Percentiles rank a stretch among this genome's conserved stretches.
Conservation (phyloP, 2,888 invertebrate species). For the Drosophila eohydei region DNA sequence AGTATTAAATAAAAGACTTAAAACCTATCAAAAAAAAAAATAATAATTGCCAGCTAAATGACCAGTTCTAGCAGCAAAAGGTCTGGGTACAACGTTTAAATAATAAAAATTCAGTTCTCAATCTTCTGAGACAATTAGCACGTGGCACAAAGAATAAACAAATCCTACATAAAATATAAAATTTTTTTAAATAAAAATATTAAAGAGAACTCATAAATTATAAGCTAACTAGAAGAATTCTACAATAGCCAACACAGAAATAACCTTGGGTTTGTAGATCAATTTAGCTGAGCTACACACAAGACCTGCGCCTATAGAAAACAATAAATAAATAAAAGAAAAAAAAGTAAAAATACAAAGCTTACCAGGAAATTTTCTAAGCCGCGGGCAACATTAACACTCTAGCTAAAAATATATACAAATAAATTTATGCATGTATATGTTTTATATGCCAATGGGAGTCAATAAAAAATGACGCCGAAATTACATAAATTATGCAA, state of each 20-base stretch:
- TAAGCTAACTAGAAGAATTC: constrained; percentile 13
- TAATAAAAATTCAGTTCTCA: background rate
- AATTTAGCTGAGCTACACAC: constrained; percentile 8
- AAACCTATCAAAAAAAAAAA: too few relatives aligned
- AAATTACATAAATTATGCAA: constrained; percentile 73
- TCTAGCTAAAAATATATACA: constrained; percentile 17
- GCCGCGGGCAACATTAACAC: constrained; percentile 22
- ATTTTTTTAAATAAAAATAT: background rate
- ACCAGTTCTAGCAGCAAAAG: background rate
- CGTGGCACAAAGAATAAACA: background rate
- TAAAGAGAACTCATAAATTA: constrained; percentile 7
- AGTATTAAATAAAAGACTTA: too few relatives aligned
- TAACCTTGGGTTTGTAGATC: constrained; percentile 13
- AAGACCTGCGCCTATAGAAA: background rate
- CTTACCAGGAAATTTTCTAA: constrained; percentile 11
- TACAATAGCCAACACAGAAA: constrained; percentile 23
- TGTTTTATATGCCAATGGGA: constrained; percentile 32
- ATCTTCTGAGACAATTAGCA: background rate
- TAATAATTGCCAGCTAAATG: background rate
- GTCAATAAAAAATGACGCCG: constrained; percentile 45
- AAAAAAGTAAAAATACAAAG: constrained; percentile 5
- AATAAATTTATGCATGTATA: background rate
- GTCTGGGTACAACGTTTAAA: background rate
- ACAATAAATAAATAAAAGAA: constrained; percentile 3
- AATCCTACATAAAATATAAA: background rate